Evolutionary conservation across 2,888 invertebrate species (phyloP).

Genomic region (Cryptosula pallasiana): DNA sequence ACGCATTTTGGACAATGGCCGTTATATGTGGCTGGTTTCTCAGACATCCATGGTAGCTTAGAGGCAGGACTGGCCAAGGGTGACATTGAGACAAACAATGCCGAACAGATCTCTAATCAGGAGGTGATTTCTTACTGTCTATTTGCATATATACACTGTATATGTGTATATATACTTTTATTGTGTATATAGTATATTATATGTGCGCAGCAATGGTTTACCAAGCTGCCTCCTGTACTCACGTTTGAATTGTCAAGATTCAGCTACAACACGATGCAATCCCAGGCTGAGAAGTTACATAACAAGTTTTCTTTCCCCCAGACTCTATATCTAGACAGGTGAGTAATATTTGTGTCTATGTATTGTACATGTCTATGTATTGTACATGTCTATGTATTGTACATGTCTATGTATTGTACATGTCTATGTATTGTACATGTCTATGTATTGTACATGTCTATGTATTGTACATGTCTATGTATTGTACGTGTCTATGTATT

Average conservation of each 20-base stretch:
- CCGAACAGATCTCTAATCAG: conserved; percentile 50
- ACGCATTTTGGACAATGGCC: conserved; percentile 56
- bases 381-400: too few species aligned
- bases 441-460: too few species aligned
- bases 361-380: too few species aligned
- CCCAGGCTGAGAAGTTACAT: conserved; percentile 55
- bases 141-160: too few species aligned
- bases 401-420: too few species aligned
- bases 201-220: conserved; percentile 56
- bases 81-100: conserved; percentile 49
- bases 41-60: conserved; percentile 54
- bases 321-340: conserved; percentile 55
- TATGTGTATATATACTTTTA: too few species aligned
- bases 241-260: conserved; percentile 55
- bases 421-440: too few species aligned
- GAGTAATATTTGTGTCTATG: too few species aligned
- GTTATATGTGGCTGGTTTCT: conserved; percentile 53
- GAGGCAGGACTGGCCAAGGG: conserved; percentile 53
- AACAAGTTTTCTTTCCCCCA: conserved; percentile 55
- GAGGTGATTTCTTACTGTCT: too few species aligned
- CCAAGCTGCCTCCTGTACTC: conserved; percentile 53
- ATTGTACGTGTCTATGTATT: too few species aligned
- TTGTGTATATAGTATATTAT: too few species aligned
- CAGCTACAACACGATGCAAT: conserved; percentile 54
- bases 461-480: too few species aligned